Conservation (phyloP, 2,888 invertebrate genomes). For the Lymantria monacha region DNA sequence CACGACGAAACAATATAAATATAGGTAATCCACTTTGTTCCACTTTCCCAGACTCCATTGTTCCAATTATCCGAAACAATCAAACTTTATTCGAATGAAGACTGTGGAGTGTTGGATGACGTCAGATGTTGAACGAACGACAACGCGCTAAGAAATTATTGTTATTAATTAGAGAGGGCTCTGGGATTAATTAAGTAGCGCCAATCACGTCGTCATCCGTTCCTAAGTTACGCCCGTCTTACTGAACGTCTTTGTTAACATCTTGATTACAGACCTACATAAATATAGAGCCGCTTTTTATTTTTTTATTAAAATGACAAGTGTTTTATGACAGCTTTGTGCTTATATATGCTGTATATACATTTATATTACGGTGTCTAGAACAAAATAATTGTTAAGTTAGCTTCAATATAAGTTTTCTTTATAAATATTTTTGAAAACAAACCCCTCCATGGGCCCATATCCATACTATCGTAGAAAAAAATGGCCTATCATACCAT, state of each 20-base stretch:
- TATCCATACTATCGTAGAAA: too few species aligned
- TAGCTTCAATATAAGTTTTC: too few species aligned
- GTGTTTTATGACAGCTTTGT: too few species aligned
- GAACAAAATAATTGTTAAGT: too few species aligned
- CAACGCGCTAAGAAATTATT: slow-evolving; percentile 69
- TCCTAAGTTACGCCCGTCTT: slow-evolving; percentile 64
- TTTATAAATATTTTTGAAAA: too few species aligned
- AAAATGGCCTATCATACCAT: too few species aligned
- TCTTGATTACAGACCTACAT: slow-evolving; percentile 48
- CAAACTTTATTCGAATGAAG: slow-evolving; percentile 53
- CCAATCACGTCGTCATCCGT: slow-evolving; percentile 74
- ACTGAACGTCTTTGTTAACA: slow-evolving; percentile 76
- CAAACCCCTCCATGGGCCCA: too few species aligned
- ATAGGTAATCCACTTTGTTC: slow-evolving; percentile 18
- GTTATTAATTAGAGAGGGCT: slow-evolving; percentile 79
- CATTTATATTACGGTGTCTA: too few species aligned
- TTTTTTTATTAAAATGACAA: neutral
- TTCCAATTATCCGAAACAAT: slow-evolving; percentile 45
- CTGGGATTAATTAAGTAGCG: slow-evolving; percentile 78
- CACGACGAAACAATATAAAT: slow-evolving; percentile 7
- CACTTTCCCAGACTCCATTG: slow-evolving; percentile 37
- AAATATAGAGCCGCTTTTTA: slow-evolving; percentile 28
- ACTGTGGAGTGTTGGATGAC: slow-evolving; percentile 49
- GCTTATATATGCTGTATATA: too few species aligned
- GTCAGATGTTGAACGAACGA: slow-evolving; percentile 69